Conservation (phyloP, 1,140 invertebrate species). For the Habropoda laboriosa region DNA sequence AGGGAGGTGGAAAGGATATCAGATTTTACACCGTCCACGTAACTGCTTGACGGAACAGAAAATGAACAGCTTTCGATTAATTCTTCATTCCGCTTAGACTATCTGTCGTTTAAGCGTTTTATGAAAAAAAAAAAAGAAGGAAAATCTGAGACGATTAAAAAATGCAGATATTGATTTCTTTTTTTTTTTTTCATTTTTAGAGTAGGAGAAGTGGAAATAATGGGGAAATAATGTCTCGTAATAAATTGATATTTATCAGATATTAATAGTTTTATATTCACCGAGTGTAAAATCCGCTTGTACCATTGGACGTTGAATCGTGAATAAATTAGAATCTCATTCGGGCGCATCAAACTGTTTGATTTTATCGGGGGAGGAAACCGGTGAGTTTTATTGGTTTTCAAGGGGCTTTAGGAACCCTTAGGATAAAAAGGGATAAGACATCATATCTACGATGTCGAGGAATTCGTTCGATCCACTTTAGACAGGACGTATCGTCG, state of each 20-base stretch:
- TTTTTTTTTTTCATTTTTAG: too few species aligned
- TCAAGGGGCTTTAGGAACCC: background rate
- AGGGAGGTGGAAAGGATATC: background rate
- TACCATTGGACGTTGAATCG: background rate
- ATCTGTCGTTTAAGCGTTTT: background rate
- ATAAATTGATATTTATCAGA: background rate
- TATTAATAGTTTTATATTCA: background rate
- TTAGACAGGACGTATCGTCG: background rate
- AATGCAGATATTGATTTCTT: too few species aligned
- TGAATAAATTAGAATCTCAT: slow-evolving; percentile 43
- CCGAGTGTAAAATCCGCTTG: background rate
- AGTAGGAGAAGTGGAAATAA: too few species aligned
- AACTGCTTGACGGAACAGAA: background rate
- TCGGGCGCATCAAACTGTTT: slow-evolving; percentile 12
- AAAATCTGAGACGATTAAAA: too few species aligned
- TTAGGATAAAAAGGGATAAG: slow-evolving; percentile 45
- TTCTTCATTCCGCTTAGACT: background rate
- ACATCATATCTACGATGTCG: slow-evolving; percentile 24
- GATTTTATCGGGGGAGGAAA: slow-evolving; percentile 25
- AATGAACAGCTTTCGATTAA: background rate
- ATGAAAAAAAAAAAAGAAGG: too few species aligned
- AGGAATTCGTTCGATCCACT: slow-evolving; percentile 29
- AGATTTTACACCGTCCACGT: background rate
- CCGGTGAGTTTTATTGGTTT: slow-evolving; percentile 36
- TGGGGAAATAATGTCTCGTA: too few species aligned